Conservation (phyloP, 2,113 vertebrate genomes). For the Centrocercus urophasianus region DNA sequence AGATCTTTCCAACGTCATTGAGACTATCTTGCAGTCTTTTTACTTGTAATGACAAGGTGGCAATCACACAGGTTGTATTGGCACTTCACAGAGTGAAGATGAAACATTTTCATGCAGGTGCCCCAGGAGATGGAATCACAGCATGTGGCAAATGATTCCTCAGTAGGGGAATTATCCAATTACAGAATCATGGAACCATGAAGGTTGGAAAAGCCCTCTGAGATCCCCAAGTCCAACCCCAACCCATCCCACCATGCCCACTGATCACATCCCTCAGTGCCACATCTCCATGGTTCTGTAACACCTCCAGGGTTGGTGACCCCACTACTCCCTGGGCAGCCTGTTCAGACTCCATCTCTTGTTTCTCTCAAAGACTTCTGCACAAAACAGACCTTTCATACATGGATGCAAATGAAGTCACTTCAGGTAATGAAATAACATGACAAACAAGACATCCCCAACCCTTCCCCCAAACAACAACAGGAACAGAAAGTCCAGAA, state of each 20-base stretch:
- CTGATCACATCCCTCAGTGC: too few species aligned
- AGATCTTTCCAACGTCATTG: background rate
- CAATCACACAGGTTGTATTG: background rate
- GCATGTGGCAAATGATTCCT: accelerated
- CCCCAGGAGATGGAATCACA: background rate
- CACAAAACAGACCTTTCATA: background rate
- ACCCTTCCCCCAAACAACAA: background rate
- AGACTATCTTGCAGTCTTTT: background rate
- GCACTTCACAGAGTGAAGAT: background rate
- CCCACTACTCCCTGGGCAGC: too few species aligned
- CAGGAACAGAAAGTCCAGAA: background rate
- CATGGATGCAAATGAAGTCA: background rate
- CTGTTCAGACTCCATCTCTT: background rate
- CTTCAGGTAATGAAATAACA: background rate
- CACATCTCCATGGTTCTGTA: background rate
- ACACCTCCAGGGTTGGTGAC: background rate
- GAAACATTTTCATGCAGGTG: background rate
- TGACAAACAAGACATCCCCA: background rate
- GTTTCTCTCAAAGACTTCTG: background rate
- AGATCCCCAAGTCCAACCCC: too few species aligned
- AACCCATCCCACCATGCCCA: too few species aligned
- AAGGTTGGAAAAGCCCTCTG: too few species aligned
- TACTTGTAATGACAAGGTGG: too few species aligned
- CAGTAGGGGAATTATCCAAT: background rate
- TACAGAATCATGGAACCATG: too few species aligned